Percentiles rank a stretch among this genome's conserved stretches.
phyloP scores from a whole-genome alignment of 2,113 vertebrate genomes.

The Drymodes brunneopygia region DNA sequence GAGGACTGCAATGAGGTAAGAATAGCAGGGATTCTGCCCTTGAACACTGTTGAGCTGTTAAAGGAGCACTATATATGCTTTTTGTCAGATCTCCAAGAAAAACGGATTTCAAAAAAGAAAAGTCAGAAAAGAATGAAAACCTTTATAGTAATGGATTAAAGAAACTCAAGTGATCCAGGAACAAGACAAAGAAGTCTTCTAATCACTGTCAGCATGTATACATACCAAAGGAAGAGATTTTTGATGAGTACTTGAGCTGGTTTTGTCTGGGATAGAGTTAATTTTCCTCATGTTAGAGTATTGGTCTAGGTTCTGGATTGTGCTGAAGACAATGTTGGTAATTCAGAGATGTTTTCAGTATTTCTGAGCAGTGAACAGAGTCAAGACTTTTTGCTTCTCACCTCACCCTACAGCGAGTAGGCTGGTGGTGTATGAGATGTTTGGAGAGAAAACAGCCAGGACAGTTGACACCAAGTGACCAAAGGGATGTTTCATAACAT shows the following conservation, averaged over 20 bases:
- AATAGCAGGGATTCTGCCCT: neutral
- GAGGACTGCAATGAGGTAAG: neutral
- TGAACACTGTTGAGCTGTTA: neutral
- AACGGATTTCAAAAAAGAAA: neutral
- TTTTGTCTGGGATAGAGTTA: neutral
- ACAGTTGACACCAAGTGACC: neutral
- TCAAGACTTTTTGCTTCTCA: neutral
- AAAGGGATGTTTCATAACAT: neutral
- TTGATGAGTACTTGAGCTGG: neutral
- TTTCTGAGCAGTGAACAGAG: neutral
- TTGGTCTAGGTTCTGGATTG: neutral
- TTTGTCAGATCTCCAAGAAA: neutral
- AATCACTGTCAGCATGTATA: neutral
- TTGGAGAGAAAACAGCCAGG: neutral
- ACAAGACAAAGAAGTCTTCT: neutral
- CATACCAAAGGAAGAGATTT: neutral
- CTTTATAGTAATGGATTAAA: neutral
- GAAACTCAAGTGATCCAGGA: neutral
- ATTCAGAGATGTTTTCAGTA: neutral
- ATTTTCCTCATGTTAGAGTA: neutral
- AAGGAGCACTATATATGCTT: neutral
- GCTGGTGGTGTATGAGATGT: neutral
- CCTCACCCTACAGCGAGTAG: neutral
- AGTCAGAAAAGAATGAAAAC: neutral
- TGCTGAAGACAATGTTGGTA: neutral